These are phyloP conservation scores for Steatornis caripensis DNA, from an alignment of 2,113 vertebrate genomes.

Conservation along the genomic window DNA sequence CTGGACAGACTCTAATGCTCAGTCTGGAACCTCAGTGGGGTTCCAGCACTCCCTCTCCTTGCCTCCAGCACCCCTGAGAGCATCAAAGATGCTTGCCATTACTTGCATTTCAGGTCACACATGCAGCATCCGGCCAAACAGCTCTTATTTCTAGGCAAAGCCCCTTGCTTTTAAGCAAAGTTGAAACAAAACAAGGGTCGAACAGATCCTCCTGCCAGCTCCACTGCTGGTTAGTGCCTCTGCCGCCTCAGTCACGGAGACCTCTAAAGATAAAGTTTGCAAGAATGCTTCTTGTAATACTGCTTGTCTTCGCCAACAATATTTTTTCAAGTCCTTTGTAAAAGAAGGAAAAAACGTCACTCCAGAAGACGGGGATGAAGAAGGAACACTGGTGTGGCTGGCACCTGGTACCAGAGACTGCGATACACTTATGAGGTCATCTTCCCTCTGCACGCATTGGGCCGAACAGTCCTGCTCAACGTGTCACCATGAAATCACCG, in stretches of 20 bases:
- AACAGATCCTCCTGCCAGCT: background rate
- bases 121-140: background rate
- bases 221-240: background rate
- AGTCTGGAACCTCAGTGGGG: background rate
- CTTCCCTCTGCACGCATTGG: background rate
- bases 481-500: background rate
- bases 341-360: background rate
- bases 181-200: background rate
- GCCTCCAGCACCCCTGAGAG: background rate
- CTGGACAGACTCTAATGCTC: background rate
- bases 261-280: background rate
- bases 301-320: background rate
- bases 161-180: background rate
- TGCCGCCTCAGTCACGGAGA: fast-evolving
- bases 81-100: background rate
- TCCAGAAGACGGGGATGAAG: background rate
- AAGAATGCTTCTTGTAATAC: background rate
- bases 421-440: background rate
- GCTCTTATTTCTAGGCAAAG: background rate
- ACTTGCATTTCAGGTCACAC: background rate
- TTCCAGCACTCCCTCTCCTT: background rate
- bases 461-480: background rate
- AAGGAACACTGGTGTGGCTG: background rate
- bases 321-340: background rate
- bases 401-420: background rate